Evolutionary conservation across 2,888 invertebrate genomes (phyloP).

Genomic region (Ephialtes manifestator): DNA sequence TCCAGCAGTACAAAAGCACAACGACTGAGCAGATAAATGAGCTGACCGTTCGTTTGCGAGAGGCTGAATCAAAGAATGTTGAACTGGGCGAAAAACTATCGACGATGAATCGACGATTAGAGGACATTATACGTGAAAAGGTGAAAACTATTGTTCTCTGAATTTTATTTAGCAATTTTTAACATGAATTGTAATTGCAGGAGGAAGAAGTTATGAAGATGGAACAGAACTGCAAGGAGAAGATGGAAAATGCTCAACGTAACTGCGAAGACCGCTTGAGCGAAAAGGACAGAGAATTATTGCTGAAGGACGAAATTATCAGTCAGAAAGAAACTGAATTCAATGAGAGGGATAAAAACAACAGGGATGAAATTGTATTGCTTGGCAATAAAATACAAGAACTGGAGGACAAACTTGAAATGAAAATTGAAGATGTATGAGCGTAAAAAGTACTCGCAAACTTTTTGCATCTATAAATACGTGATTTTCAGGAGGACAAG

Average conservation of each 20-base stretch:
- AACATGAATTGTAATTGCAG: constrained; percentile 57
- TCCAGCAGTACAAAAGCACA: constrained; percentile 74
- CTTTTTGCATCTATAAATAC: neutral
- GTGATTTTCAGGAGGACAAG: constrained; percentile 75
- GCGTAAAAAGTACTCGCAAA: neutral
- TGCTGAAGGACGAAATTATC: constrained; percentile 74
- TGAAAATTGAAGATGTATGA: constrained; percentile 78
- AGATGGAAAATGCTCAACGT: constrained; percentile 69
- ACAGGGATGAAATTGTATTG: constrained; percentile 71
- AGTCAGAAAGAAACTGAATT: constrained; percentile 74
- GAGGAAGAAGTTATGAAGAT: constrained; percentile 69
- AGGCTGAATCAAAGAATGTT: constrained; percentile 71
- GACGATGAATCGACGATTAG: constrained; percentile 74
- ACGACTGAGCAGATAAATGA: constrained; percentile 72
- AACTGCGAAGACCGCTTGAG: constrained; percentile 74
- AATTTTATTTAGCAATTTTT: neutral
- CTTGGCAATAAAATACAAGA: constrained; percentile 76
- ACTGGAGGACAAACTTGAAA: constrained; percentile 77
- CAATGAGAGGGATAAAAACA: constrained; percentile 63
- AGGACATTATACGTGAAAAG: constrained; percentile 75
- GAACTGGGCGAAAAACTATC: constrained; percentile 72
- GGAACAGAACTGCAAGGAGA: constrained; percentile 63
- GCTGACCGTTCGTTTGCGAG: constrained; percentile 73
- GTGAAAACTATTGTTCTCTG: constrained; percentile 65
- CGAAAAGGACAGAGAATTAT: constrained; percentile 75